Base-by-base conservation (phyloP, 2,113 vertebrate species). In the Aegotheles bennettii region DNA sequence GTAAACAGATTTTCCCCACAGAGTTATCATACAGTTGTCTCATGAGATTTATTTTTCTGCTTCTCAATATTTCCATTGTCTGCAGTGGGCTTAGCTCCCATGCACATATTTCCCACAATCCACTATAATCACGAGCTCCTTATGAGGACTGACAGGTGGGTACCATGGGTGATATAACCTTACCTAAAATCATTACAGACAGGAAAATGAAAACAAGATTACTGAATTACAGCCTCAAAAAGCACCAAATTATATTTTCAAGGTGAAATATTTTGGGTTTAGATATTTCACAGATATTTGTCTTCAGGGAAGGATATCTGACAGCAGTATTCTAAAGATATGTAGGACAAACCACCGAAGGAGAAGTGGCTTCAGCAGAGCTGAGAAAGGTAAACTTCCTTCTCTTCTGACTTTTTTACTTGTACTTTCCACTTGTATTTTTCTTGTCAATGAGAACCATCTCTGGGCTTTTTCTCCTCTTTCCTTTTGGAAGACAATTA, bases 181-280 rank as follows among this genome's bases (percentile, higher is more conserved):
- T 81, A 84, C 45, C 48, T 33, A 67, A 63, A 43, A 68, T 57
- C 24, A 7, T 47, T 84, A 71, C 3, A 87, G 64, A 78, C 36
- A 92, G 57, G 28, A 85, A 40, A 87, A 87, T 35, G 29, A 78
- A 76, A 94, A 56, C 24, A 48, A 2, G 2, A 17, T 20, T 77
- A 28, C 42, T 80, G 54, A 89, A 86, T 87, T 87, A 70, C n/a
- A 57, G 48, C 10, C 54, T 48, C 28, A 75, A 31, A 90, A 89
- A 92, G 15, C 43, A 87, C 20, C 0, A 0, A 76, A 25, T 57
- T 67, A 56, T 31, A n/a, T 82, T 89, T 87, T 67, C 61, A 79
- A 83, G 70, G 42, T 73, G 54, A 88, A 84, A 68, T 79, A 87
- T 73, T 96, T 82, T 23, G 33, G 12, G 36, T 40, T 90, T 80